A percentile compares a stretch with the other conserved stretches of the same genome.
Evolutionary conservation across 2,113 vertebrate genomes (phyloP).

Genomic region (Cyprichromis sp.): DNA sequence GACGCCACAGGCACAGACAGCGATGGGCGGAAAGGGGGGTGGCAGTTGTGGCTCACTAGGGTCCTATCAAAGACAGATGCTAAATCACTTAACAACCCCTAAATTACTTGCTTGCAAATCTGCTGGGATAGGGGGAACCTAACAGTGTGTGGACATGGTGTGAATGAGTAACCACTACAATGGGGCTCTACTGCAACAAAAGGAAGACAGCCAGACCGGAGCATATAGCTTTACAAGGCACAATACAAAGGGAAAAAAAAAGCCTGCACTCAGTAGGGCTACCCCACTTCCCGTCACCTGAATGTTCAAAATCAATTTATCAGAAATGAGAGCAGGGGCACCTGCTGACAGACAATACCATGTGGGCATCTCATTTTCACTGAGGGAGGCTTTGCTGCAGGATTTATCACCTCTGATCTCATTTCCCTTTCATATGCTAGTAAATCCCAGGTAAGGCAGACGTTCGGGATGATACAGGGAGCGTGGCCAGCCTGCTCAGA

Average conservation of each 20-base stretch:
- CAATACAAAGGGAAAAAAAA: neutral
- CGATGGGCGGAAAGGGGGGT: slow-evolving; percentile 1
- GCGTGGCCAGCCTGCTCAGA: slow-evolving; percentile 9
- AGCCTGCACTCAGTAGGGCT: neutral
- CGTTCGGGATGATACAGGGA: slow-evolving; percentile 15
- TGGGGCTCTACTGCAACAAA: neutral
- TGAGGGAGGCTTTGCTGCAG: slow-evolving; percentile 16
- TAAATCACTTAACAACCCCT: slow-evolving; percentile 66
- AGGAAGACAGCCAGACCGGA: neutral
- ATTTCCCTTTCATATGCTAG: slow-evolving; percentile 61
- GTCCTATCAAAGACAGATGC: slow-evolving; percentile 60
- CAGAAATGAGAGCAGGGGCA: slow-evolving; percentile 25
- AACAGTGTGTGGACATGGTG: neutral
- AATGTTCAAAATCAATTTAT: slow-evolving; percentile 51
- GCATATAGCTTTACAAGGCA: neutral
- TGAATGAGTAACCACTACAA: neutral
- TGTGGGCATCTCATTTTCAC: slow-evolving; percentile 48
- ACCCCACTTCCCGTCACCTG: neutral
- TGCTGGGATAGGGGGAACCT: slow-evolving; percentile 19
- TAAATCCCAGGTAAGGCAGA: slow-evolving; percentile 62
- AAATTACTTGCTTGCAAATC: slow-evolving; percentile 57
- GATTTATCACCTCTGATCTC: slow-evolving; percentile 55
- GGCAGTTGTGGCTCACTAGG: slow-evolving; percentile 53
- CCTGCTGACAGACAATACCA: slow-evolving; percentile 19
- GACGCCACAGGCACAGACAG: slow-evolving; percentile 50